Conservation (phyloP, 1,140 invertebrate genomes). For the Drosophila littoralis region DNA sequence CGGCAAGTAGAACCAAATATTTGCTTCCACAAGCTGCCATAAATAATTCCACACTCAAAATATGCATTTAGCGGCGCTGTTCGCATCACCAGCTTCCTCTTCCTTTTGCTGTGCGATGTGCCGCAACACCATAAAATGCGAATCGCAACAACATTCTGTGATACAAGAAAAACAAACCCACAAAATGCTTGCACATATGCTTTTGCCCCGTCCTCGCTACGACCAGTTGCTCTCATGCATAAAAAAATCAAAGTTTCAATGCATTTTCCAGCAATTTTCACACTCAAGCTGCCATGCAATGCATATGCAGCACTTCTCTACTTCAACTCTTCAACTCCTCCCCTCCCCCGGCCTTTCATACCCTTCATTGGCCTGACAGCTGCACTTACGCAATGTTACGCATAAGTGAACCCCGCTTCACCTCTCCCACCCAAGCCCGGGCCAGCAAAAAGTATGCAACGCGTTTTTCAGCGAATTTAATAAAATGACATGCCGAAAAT, state of each 20-base stretch:
- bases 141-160: conserved; percentile 2
- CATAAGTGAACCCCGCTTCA: conserved; percentile 48
- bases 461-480: conserved; percentile 40
- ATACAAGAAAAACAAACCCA: background rate
- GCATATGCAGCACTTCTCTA: conserved; percentile 25
- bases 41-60: conserved; percentile 2
- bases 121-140: conserved; percentile 6
- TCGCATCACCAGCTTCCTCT: background rate
- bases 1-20: background rate
- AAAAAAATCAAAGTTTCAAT: conserved; percentile 39
- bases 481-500: conserved; percentile 39
- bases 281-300: conserved; percentile 74
- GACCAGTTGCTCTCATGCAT: no score
- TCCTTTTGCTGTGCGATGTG: background rate
- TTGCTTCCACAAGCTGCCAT: background rate
- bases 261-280: conserved; percentile 76
- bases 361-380: conserved; percentile 51
- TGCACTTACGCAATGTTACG: conserved; percentile 74
- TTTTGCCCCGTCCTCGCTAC: no score
- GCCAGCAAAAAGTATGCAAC: conserved; percentile 38
- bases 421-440: background rate
- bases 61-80: conserved; percentile 1
- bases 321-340: no score
- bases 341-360: no score
- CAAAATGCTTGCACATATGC: background rate